Conservation (phyloP, 2,888 invertebrate genomes). For the Acanthacorydalis orientalis region DNA sequence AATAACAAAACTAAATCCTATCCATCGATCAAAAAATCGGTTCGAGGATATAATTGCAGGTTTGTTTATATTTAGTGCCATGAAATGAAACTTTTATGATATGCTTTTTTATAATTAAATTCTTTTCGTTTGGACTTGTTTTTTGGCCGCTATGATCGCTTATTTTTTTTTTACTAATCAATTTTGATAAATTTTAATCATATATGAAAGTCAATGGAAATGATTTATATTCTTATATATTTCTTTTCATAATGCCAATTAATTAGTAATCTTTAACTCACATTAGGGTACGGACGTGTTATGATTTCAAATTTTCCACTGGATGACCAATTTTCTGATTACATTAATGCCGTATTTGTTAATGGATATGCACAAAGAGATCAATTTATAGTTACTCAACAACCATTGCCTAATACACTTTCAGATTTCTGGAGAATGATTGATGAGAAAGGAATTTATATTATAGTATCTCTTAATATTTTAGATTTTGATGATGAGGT, state of each 20-base stretch:
- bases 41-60: conserved; percentile 23
- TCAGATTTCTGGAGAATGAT: conserved; percentile 30
- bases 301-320: conserved; percentile 14
- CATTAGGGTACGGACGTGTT: not conserved
- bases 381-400: conserved; percentile 27
- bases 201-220: no score
- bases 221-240: no score
- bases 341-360: conserved; percentile 28
- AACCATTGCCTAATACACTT: conserved; percentile 26
- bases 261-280: no score
- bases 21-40: conserved; percentile 22
- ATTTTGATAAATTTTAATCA: no score
- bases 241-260: no score
- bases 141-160: no score
- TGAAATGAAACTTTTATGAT: no score
- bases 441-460: conserved; percentile 21
- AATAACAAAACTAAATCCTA: conserved; percentile 8
- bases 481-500: conserved; percentile 21
- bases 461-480: conserved; percentile 25
- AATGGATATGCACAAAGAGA: conserved; percentile 22
- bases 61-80: conserved; percentile 9
- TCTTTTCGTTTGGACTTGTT: no score
- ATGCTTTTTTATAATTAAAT: no score
- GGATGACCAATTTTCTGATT: conserved; percentile 23
- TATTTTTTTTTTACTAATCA: no score